A percentile compares a stretch with the other conserved stretches of the same genome.
Evolutionary conservation across 2,113 vertebrate species (phyloP).

Genomic region (Bucco capensis): DNA sequence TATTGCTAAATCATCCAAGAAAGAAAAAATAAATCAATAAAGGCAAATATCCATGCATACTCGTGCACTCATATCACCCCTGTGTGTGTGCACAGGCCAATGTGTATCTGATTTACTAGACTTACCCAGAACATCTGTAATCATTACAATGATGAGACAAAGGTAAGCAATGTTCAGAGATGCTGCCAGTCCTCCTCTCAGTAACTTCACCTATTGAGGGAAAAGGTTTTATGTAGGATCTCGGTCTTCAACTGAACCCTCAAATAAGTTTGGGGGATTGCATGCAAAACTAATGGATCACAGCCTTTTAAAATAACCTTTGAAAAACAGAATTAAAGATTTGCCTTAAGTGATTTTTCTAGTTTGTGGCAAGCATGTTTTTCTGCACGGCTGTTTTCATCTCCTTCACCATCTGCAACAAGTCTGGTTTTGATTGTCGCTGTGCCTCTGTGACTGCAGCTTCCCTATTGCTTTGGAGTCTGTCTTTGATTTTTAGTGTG

Average conservation of each 20-base stretch:
- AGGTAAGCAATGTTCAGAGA: background rate
- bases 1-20: background rate
- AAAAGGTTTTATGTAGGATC: background rate
- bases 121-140: background rate
- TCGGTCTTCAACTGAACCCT: background rate
- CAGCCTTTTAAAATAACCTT: background rate
- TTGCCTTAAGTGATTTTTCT: background rate
- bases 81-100: background rate
- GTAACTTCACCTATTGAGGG: background rate
- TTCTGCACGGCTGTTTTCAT: background rate
- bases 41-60: background rate
- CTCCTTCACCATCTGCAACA: background rate
- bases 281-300: background rate
- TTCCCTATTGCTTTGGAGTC: background rate
- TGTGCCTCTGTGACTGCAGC: background rate
- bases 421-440: background rate
- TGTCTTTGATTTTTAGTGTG: background rate
- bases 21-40: background rate
- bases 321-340: background rate
- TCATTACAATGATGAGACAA: background rate
- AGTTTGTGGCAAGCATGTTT: background rate
- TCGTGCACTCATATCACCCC: accelerated
- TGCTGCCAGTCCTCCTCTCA: background rate
- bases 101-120: background rate
- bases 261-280: background rate